A percentile compares a stretch with the other conserved stretches of the same genome.
These are phyloP conservation scores for Clamator glandarius DNA, from an alignment of 2,797 vertebrate genomes.

Conservation along the genomic window DNA sequence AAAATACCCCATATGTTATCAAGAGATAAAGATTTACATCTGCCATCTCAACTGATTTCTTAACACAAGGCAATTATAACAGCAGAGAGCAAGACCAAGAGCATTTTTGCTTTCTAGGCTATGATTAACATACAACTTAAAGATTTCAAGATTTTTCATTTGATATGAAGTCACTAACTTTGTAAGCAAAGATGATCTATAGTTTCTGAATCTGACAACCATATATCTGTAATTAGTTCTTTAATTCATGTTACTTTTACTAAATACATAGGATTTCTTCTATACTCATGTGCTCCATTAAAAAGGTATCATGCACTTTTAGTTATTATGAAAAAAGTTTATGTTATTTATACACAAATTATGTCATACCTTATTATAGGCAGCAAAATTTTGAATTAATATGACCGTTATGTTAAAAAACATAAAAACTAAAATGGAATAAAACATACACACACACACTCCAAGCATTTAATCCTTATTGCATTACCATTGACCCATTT, in stretches of 20 bases:
- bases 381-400: not conserved
- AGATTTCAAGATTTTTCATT: not conserved
- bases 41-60: not conserved
- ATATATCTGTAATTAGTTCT: not conserved
- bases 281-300: not conserved
- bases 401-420: not conserved
- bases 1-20: not conserved
- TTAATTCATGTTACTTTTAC: not conserved
- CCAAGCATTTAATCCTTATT: not conserved
- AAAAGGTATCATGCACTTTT: not conserved
- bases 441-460: not conserved
- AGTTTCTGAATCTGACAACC: not conserved
- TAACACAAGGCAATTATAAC: not conserved
- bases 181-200: not conserved
- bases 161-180: not conserved
- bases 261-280: not conserved
- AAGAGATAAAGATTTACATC: not conserved
- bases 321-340: not conserved
- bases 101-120: not conserved
- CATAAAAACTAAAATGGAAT: not conserved
- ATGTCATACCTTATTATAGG: not conserved
- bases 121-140: accelerated
- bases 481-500: not conserved
- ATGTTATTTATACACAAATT: not conserved
- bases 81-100: not conserved